Conservation (phyloP, 64 coral and sea anemone genomes). For the Astreopora myriophthalma region DNA sequence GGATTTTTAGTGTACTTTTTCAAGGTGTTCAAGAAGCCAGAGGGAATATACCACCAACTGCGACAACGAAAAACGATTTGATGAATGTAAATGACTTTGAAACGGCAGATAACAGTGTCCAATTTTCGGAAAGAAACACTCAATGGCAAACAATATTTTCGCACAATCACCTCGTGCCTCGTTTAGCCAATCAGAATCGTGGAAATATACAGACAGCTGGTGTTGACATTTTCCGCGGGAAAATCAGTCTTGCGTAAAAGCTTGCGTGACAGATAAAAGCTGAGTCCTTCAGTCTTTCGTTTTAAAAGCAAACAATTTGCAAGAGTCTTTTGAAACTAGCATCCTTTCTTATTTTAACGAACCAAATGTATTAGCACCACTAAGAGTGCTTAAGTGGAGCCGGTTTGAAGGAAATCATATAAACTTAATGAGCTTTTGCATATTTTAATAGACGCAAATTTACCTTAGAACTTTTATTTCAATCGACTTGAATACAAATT, state of each 20-base stretch:
- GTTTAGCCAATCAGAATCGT: constrained; percentile 76
- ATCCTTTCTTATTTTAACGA: constrained; percentile 15
- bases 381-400: constrained; percentile 48
- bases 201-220: constrained; percentile 67
- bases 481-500: constrained; percentile 20
- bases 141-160: constrained; percentile 12
- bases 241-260: constrained; percentile 81
- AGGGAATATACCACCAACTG: constrained; percentile 28
- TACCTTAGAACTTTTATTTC: constrained; percentile 3
- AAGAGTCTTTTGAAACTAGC: not conserved
- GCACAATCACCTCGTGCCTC: constrained; percentile 5
- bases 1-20: not conserved
- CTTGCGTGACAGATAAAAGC: not conserved
- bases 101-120: constrained; percentile 14
- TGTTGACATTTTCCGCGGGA: constrained; percentile 90
- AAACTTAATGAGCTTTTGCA: constrained; percentile 88
- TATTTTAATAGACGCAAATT: constrained; percentile 70
- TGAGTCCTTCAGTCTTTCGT: not conserved
- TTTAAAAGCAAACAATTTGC: not conserved
- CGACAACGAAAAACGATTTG: not conserved
- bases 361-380: constrained; percentile 16
- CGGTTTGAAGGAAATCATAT: constrained; percentile 74
- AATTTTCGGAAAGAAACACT: not conserved
- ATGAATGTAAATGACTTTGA: constrained; percentile 18
- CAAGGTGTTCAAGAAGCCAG: not conserved